phyloP scores from a whole-genome alignment of 2,797 vertebrate species.

The Sebastes iracundus region DNA sequence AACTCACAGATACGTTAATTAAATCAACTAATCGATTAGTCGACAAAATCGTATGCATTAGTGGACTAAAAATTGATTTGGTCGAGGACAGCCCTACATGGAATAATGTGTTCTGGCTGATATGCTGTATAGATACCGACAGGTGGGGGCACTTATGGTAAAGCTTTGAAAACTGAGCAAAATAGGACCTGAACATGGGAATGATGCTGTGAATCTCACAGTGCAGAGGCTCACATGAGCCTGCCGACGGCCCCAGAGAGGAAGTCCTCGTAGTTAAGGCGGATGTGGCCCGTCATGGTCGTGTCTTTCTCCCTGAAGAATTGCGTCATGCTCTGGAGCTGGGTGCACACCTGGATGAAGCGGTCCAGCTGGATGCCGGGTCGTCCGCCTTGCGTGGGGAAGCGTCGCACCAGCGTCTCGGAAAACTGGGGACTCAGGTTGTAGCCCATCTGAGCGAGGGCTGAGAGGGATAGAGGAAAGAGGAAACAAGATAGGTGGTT shows the following conservation, averaged over 20 bases:
- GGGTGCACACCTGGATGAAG: conserved; percentile 96
- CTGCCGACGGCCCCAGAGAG: conserved; percentile 85
- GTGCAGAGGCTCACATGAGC: conserved; percentile 85
- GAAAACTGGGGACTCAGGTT: conserved; percentile 94
- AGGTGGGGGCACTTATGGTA: conserved; percentile 29
- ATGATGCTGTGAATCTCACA: conserved; percentile 7
- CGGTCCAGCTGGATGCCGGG: conserved; percentile 90
- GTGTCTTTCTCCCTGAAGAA: conserved; percentile 93
- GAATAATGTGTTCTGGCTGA: conserved; percentile 12
- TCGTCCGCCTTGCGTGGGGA: conserved; percentile 29
- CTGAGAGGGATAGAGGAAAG: conserved; percentile 64
- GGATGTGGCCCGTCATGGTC: conserved; percentile 82
- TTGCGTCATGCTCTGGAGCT: conserved; percentile 93
- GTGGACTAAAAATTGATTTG: no score
- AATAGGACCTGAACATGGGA: conserved; percentile 37
- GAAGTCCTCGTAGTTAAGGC: conserved; percentile 95
- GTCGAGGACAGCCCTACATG: no score
- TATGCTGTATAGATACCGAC: not conserved
- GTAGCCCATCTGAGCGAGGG: conserved; percentile 95
- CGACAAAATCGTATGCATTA: no score
- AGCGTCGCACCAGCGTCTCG: conserved; percentile 86
- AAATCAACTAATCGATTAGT: no score
- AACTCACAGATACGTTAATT: no score
- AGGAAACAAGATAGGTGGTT: not conserved
- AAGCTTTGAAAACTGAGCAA: not conserved